Evolutionary conservation across 2,113 vertebrate species (phyloP), one percentile per base, ranked within the genome.

Genomic region (Abramis brama): DNA sequence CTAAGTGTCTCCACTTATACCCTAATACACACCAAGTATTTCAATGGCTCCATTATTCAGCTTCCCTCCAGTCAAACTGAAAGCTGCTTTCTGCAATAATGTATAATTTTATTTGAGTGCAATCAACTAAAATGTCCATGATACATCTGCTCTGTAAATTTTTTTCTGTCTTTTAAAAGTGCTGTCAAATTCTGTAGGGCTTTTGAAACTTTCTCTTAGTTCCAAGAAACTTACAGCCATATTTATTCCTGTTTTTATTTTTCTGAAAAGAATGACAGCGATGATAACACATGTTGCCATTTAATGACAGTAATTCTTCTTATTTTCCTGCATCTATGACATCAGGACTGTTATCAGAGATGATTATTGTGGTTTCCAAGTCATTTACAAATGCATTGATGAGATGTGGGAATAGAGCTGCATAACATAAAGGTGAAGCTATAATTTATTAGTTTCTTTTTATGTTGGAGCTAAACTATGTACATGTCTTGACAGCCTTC

Each of bases 351-450:
- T 43, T 83, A 45, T 55, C 27, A 79, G 57, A 45, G 23, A 9
- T 79, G 27, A 64, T 80, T 64, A 47, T 78, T 83, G 27, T 11
- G 23, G 25, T 47, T 79, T 85, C 55, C 62, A 85, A 73, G 64
- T 66, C 64, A 79, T 86, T 85, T 78, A 79, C 73, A 23, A 23
- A 39, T 23, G 33, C 33, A 36, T 3, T 68, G 19, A 15, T 21
- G 39, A 5, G 43, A 39, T 39, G 13, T 12, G 47, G 45, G n/a
- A 27, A 5, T 64, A 13, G 60, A 64, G 59, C n/a, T 11, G 52
- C 21, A 39, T 30, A 59, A n/a, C 52, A 52, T 78, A 79, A 60
- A 39, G 33, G 10, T 39, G 33, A 60, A 79, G 77, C 55, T 60
- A 39, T 79, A 4, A 79, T 59, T 59, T 13, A 59, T 13, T 79